Evolutionary conservation across 2,797 vertebrate species (phyloP).

Genomic region (Artibeus jamaicensis): DNA sequence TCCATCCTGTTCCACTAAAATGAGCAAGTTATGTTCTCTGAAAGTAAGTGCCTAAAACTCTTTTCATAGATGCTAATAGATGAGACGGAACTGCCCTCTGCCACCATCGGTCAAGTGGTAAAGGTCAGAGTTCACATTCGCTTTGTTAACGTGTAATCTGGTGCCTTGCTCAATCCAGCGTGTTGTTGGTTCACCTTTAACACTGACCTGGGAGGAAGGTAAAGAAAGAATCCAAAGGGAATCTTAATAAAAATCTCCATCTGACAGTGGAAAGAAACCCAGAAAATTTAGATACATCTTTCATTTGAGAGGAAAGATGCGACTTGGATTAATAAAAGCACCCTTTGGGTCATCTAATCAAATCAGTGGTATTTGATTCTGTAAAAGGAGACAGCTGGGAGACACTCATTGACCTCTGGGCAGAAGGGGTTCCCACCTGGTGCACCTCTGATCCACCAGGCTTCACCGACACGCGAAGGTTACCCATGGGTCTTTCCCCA

Average conservation of each 20-base stretch:
- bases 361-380: background rate
- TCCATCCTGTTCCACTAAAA: slow-evolving; percentile 35
- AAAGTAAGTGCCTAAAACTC: slow-evolving; percentile 26
- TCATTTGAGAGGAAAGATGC: background rate
- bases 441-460: background rate
- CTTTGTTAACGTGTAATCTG: slow-evolving; percentile 54
- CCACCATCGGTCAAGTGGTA: background rate
- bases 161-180: background rate
- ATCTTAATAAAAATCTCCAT: background rate
- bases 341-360: background rate
- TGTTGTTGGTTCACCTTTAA: background rate
- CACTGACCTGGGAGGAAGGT: background rate
- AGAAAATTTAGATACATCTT: background rate
- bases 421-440: background rate
- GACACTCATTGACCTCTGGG: background rate
- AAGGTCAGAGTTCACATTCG: slow-evolving; percentile 38
- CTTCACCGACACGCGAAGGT: background rate
- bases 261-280: background rate
- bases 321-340: background rate
- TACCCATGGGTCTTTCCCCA: background rate
- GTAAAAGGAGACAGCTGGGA: background rate
- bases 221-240: background rate
- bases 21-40: background rate
- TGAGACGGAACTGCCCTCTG: background rate
- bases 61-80: background rate